A percentile compares a stretch with the other conserved stretches of the same genome.
These are phyloP conservation scores for Columba janthina DNA, from an alignment of 2,113 vertebrate species.

Conservation along the genomic window DNA sequence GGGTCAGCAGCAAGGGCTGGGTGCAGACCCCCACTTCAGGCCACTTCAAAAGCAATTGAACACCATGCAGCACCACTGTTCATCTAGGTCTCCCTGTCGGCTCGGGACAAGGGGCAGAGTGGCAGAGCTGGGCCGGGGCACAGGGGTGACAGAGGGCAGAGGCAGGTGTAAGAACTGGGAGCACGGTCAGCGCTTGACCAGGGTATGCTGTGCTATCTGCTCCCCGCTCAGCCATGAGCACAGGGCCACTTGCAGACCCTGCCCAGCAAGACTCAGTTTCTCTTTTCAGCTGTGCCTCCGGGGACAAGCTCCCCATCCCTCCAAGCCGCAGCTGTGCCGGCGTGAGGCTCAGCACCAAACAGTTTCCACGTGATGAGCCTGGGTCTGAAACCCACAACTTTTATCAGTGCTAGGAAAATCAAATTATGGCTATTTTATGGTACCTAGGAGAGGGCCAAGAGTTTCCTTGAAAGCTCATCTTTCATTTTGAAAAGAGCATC, in stretches of 20 bases:
- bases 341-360: neutral
- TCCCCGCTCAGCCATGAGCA: fast-evolving
- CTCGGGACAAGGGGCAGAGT: neutral
- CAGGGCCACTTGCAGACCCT: fast-evolving
- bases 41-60: neutral
- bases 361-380: neutral
- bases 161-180: neutral
- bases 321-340: neutral
- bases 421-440: constrained; percentile 44
- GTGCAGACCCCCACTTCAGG: neutral
- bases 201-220: neutral
- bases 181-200: fast-evolving
- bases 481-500: constrained; percentile 66
- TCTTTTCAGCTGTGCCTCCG: fast-evolving
- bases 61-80: fast-evolving
- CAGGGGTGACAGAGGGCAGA: fast-evolving
- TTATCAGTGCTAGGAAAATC: neutral
- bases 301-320: neutral
- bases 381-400: neutral
- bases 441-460: constrained; percentile 47
- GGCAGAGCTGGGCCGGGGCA: neutral
- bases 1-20: neutral
- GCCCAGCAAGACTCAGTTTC: fast-evolving
- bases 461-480: constrained; percentile 60
- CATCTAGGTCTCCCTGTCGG: fast-evolving